Evolutionary conservation across 2,888 invertebrate genomes (phyloP).

Genomic region (Dasypogon diadema): DNA sequence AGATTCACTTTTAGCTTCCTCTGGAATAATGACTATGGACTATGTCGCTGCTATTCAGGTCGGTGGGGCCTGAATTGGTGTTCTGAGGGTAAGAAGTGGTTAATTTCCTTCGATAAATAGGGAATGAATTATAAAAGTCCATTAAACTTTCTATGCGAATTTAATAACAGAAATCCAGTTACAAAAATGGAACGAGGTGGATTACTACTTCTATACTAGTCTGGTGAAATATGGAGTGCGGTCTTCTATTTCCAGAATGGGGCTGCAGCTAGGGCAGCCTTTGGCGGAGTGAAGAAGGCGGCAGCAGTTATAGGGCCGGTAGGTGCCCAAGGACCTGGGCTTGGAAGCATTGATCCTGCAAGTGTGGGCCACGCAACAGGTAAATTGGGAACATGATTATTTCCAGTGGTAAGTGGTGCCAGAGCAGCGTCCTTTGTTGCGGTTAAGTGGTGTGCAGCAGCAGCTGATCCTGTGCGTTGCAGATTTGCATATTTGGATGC

Average conservation of each 20-base stretch:
- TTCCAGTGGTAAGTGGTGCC: constrained; percentile 64
- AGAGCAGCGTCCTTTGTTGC: constrained; percentile 74
- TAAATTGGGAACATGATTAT: constrained; percentile 64
- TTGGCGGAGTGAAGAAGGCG: constrained; percentile 26
- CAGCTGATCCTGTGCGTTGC: constrained; percentile 72
- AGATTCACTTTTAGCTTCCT: too few species aligned
- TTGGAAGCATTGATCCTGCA: neutral
- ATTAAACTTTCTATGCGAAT: constrained; percentile 15
- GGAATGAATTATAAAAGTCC: neutral
- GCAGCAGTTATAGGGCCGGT: neutral
- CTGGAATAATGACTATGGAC: neutral
- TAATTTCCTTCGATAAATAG: neutral
- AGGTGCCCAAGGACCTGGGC: neutral
- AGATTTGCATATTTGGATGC: constrained; percentile 74
- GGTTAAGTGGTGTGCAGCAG: constrained; percentile 73
- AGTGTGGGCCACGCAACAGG: constrained; percentile 29
- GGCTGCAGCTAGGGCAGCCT: neutral
- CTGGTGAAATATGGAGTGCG: too few species aligned
- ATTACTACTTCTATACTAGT: too few species aligned
- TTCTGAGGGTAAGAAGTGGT: neutral
- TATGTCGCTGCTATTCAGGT: neutral
- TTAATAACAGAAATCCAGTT: constrained; percentile 4
- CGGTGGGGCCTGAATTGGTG: neutral
- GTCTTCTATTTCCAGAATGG: constrained; percentile 8
- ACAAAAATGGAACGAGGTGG: too few species aligned